Conservation (phyloP, 2,113 vertebrate species). For the Rhegmatorhina hoffmannsi region DNA sequence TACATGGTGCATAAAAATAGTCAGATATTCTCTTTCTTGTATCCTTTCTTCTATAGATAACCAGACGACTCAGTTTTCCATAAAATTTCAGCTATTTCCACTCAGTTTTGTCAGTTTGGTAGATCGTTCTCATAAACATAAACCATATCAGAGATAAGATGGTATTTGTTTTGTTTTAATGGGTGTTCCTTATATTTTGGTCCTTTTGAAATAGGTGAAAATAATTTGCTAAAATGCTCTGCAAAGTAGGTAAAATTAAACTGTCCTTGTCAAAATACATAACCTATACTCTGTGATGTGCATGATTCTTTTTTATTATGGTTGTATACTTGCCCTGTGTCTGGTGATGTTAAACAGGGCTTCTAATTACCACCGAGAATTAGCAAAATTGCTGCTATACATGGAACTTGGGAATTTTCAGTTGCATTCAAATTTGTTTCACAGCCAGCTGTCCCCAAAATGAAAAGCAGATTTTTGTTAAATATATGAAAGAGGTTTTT, state of each 20-base stretch:
- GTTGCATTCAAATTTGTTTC: not conserved
- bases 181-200: not conserved
- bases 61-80: not conserved
- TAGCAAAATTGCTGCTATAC: not conserved
- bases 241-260: not conserved
- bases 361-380: not conserved
- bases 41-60: not conserved
- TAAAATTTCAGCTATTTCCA: not conserved
- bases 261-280: not conserved
- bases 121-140: not conserved
- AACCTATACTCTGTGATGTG: not conserved
- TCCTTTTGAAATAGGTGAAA: not conserved
- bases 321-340: not conserved
- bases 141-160: not conserved
- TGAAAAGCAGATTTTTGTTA: not conserved
- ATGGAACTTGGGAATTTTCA: not conserved
- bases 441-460: not conserved
- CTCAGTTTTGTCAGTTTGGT: not conserved
- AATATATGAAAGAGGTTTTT: not conserved
- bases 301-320: not conserved
- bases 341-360: constrained; percentile 5
- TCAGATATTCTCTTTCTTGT: not conserved
- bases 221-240: not conserved
- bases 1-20: not conserved
- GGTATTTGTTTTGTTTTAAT: constrained; percentile 2